A percentile compares a stretch with the other conserved stretches of the same genome.
These are phyloP conservation scores for Zaprionus africanus DNA, from an alignment of 1,140 invertebrate species.

Conservation along the genomic window DNA sequence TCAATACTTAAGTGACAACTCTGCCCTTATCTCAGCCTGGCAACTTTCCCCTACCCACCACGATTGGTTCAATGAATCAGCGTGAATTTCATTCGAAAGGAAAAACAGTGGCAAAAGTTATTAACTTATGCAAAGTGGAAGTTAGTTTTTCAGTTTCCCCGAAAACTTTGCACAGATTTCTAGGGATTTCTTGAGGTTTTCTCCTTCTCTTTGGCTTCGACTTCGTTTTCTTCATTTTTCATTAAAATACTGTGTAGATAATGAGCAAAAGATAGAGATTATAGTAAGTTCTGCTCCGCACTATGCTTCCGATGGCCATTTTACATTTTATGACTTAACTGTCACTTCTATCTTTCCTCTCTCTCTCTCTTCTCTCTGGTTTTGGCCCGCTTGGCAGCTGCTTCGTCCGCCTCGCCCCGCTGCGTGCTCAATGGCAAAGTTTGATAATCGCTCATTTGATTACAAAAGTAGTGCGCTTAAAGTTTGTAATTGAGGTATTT, in stretches of 20 bases:
- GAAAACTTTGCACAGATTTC: background rate
- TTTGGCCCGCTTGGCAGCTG: conserved; percentile 25
- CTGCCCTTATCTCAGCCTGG: background rate
- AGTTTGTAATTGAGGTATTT: conserved; percentile 80
- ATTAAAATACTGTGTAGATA: conserved; percentile 22
- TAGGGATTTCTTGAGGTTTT: background rate
- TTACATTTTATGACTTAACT: conserved; percentile 52
- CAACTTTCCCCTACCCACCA: background rate
- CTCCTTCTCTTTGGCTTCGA: background rate
- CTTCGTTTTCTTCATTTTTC: background rate
- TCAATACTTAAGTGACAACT: background rate
- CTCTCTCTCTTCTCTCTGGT: background rate
- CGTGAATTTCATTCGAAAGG: background rate
- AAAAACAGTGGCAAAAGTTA: conserved; percentile 12
- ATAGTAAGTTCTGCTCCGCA: conserved; percentile 1
- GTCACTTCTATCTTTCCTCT: conserved; percentile 33
- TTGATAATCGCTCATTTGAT: conserved; percentile 80
- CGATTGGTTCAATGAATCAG: conserved; percentile 2
- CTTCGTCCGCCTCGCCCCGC: background rate
- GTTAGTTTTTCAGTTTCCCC: conserved; percentile 1
- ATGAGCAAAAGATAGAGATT: conserved; percentile 35
- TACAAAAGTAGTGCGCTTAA: conserved; percentile 71
- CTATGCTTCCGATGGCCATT: conserved; percentile 25
- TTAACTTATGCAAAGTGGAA: conserved; percentile 2
- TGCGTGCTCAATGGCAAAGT: conserved; percentile 42